These are phyloP conservation scores for Hycleus phaleratus DNA, from an alignment of 1,140 invertebrate species.

Conservation along the genomic window DNA sequence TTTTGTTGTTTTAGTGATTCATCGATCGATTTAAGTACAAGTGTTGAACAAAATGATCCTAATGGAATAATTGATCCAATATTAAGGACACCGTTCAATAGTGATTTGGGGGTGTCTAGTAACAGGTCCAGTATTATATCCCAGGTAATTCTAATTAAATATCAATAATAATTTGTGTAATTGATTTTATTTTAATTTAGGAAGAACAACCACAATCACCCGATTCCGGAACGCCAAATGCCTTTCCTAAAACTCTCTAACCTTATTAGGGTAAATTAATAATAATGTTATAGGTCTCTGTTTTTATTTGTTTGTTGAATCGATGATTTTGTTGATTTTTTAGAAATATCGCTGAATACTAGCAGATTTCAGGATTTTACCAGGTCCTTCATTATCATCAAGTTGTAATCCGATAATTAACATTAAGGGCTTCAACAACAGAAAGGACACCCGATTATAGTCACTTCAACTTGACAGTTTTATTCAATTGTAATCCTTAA, in stretches of 20 bases:
- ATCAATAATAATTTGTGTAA: background rate
- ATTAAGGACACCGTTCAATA: constrained; percentile 27
- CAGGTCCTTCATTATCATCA: background rate
- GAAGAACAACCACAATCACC: constrained; percentile 25
- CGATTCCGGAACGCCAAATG: constrained; percentile 29
- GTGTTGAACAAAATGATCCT: constrained; percentile 20
- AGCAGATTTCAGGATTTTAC: no score
- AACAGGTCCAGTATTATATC: constrained; percentile 31
- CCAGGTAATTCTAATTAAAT: constrained; percentile 19
- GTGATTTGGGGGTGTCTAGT: constrained; percentile 29
- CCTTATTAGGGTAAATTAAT: constrained; percentile 10
- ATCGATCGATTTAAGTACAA: constrained; percentile 27
- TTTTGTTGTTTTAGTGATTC: constrained; percentile 24
- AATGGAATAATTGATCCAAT: constrained; percentile 15
- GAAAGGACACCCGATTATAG: no score
- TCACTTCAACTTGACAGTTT: no score
- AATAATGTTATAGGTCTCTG: background rate
- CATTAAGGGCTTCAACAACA: background rate
- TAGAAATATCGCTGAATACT: no score
- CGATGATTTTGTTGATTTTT: no score
- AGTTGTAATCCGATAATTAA: background rate
- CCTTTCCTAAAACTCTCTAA: constrained; percentile 30
- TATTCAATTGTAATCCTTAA: background rate
- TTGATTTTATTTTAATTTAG: constrained; percentile 18
- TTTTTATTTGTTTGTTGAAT: background rate